Conservation (phyloP, 2,888 invertebrate species). For the Cynaeus angustus region DNA sequence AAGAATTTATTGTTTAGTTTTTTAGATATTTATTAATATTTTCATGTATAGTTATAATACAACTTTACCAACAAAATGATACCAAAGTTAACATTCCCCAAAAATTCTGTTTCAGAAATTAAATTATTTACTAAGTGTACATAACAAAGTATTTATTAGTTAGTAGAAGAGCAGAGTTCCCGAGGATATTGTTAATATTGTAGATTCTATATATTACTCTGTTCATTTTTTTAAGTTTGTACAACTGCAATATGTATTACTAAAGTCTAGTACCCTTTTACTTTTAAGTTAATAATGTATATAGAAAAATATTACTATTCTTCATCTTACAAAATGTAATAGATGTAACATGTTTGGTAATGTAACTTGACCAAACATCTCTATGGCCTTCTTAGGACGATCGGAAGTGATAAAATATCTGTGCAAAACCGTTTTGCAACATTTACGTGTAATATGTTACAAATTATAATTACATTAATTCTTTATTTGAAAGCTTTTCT, state of each 20-base stretch:
- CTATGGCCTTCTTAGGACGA: constrained; percentile 51
- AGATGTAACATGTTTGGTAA: constrained; percentile 28
- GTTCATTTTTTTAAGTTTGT: constrained; percentile 57
- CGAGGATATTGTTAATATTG: constrained; percentile 57
- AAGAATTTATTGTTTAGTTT: constrained; percentile 60
- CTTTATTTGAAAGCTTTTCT: constrained; percentile 44
- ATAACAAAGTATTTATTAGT: constrained; percentile 70
- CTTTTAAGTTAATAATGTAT: constrained; percentile 55
- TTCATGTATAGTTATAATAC: constrained; percentile 54
- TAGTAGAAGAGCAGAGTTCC: constrained; percentile 57
- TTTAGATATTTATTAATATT: constrained; percentile 54
- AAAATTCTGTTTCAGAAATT: constrained; percentile 69
- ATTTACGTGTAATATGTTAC: constrained; percentile 41
- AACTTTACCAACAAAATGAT: constrained; percentile 73
- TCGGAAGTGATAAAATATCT: constrained; percentile 46
- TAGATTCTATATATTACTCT: constrained; percentile 60
- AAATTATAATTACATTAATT: constrained; percentile 44
- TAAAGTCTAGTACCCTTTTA: constrained; percentile 57
- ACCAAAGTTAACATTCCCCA: constrained; percentile 86
- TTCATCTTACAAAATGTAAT: constrained; percentile 31
- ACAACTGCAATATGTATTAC: constrained; percentile 61
- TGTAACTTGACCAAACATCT: constrained; percentile 19
- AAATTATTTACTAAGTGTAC: constrained; percentile 68
- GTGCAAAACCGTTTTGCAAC: constrained; percentile 20
- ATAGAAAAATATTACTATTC: constrained; percentile 46